Percentiles rank a stretch among this genome's conserved stretches.
Conservation (phyloP, 2,888 invertebrate species). For the Hydraecia micacea region DNA sequence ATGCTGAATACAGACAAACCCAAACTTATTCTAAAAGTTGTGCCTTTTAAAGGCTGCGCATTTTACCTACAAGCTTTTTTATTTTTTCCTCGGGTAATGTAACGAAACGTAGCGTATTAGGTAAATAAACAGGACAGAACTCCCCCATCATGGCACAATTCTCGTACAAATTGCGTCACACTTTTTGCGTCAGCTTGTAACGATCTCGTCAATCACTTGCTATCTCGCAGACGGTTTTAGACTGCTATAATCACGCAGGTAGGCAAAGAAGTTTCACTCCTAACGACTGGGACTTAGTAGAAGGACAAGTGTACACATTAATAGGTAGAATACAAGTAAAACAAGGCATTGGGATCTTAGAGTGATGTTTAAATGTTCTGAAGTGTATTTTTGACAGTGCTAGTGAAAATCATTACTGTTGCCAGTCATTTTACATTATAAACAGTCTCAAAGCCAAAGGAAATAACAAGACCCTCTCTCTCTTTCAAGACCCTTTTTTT, state of each 20-base stretch:
- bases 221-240: conserved; percentile 50
- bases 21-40: not conserved
- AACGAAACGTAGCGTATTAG: conserved; percentile 29
- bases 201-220: conserved; percentile 60
- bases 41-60: not conserved
- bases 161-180: conserved; percentile 54
- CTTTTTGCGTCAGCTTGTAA: conserved; percentile 59
- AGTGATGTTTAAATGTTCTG: not conserved
- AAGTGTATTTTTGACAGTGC: not conserved
- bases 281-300: not conserved
- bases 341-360: not conserved
- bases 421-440: not conserved
- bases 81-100: not conserved
- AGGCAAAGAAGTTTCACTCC: not conserved
- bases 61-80: not conserved
- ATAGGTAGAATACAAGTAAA: not conserved
- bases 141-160: conserved; percentile 36
- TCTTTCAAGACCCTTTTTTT: not conserved
- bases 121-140: conserved; percentile 46
- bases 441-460: not conserved
- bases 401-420: not conserved
- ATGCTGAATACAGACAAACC: not conserved
- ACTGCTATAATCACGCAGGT: not conserved
- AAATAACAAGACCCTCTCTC: not conserved
- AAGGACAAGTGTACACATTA: not conserved